Base-by-base conservation (phyloP, 2,888 invertebrate species). In the Lasioglossum oenotherae region DNA sequence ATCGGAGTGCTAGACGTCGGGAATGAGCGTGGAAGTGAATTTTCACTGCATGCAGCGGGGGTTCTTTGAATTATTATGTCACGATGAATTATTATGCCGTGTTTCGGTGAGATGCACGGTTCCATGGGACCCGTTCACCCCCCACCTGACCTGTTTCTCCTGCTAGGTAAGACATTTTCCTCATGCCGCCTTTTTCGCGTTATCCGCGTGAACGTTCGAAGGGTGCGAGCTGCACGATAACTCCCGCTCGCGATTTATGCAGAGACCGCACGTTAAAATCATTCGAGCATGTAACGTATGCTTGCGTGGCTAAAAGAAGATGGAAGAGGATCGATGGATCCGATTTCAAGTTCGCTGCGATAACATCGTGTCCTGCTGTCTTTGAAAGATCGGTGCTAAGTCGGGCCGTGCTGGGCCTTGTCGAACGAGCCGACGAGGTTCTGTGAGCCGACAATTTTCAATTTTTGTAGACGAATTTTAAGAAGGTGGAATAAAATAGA, bases 221-320 rank as follows among this genome's bases (percentile, higher is more conserved):
- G 53, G 77, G 16, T 82, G 57, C 57, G 44, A 85, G 80, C 57
- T 53, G 80, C 38, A 67, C 80, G 81, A 84, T 86, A 86, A 84
- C 85, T 84, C 76, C 74, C 6, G 19, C 16, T 64, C 57, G 31
- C 85, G 86, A 86, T 86, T 86, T 86, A 86, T 86, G 86, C 84
- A 86, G 85, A 81, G 85, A 53, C 79, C 74, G 73, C 85, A 67
- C 57, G 76, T 86, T 85, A 79, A 81, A 86, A 67, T 49, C 60
- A 75, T 41, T 75, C 73, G 81, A 69, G 78, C 79, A 76, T 86
- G 85, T 75, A 81, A 81, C 85, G 49, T 86, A 80, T 79, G 86
- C 81, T 81, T 81, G 67, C 49, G 41, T 44, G 44, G 67, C 46
- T 38, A 27, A 35, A 46, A 78, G 19, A 35, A 46, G 31, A 14